A percentile compares a stretch with the other conserved stretches of the same genome.
phyloP scores from a whole-genome alignment of 2,797 vertebrate species.

The Catamblyrhynchus diadema region DNA sequence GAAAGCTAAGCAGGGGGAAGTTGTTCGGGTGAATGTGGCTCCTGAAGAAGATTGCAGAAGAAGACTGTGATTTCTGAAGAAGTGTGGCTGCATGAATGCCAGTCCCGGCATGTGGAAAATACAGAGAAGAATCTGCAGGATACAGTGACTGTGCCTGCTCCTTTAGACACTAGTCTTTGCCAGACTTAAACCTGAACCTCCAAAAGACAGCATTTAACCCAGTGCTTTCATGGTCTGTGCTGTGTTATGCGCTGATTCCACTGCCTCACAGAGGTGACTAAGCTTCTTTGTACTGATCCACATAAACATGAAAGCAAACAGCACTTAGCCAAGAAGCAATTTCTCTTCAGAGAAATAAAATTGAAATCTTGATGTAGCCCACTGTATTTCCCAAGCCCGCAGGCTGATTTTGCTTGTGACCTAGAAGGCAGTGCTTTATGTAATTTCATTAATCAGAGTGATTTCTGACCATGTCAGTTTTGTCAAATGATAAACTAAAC shows the following conservation, averaged over 20 bases:
- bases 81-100: background rate
- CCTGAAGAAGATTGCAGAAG: background rate
- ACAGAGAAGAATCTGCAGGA: rapidly evolving
- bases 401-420: background rate
- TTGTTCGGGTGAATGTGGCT: background rate
- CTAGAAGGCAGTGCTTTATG: background rate
- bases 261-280: background rate
- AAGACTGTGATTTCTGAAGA: background rate
- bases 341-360: background rate
- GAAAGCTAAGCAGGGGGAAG: background rate
- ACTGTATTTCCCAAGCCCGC: background rate
- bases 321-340: background rate
- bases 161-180: background rate
- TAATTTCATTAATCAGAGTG: background rate
- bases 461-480: background rate
- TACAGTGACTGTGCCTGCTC: background rate
- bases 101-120: rapidly evolving
- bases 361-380: background rate
- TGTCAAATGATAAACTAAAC: background rate
- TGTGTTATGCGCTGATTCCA: background rate
- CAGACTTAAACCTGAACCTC: background rate
- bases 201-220: background rate
- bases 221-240: rapidly evolving
- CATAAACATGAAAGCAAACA: background rate
- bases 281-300: background rate